Percentiles rank a stretch among this genome's conserved stretches.
These are phyloP conservation scores for Pteropus rufus DNA, from an alignment of 2,797 vertebrate species.

Conservation along the genomic window DNA sequence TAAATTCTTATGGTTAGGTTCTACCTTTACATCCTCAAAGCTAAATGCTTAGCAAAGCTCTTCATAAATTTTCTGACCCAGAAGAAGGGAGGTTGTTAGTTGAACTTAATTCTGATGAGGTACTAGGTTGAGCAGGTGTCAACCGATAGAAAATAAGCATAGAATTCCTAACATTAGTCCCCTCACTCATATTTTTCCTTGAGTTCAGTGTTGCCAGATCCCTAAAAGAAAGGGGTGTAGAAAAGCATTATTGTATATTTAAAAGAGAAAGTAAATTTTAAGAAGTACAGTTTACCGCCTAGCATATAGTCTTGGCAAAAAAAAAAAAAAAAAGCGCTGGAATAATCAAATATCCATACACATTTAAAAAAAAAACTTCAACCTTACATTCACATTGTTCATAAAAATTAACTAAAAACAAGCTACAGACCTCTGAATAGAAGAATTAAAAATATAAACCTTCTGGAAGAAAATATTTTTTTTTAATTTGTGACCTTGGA, in stretches of 20 bases:
- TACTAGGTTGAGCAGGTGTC: not conserved
- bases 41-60: not conserved
- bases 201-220: not conserved
- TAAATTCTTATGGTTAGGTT: not conserved
- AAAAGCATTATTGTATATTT: not conserved
- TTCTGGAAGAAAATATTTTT: not conserved
- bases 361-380: not conserved
- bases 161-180: not conserved
- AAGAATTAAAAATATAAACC: not conserved
- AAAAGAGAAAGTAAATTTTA: conserved; percentile 5
- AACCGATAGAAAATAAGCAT: not conserved
- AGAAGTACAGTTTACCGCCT: not conserved
- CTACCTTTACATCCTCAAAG: not conserved
- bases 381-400: not conserved
- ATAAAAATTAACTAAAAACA: not conserved
- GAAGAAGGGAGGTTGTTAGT: not conserved
- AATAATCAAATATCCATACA: not conserved
- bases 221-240: not conserved
- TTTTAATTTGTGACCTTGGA: not conserved
- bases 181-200: not conserved
- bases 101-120: not conserved
- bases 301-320: not conserved
- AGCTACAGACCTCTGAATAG: not conserved
- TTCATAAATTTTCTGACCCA: not conserved
- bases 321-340: not conserved